Evolutionary conservation across 2,888 invertebrate species (phyloP), one percentile per base, ranked within the genome.

Genomic region (Diaperis boleti): DNA sequence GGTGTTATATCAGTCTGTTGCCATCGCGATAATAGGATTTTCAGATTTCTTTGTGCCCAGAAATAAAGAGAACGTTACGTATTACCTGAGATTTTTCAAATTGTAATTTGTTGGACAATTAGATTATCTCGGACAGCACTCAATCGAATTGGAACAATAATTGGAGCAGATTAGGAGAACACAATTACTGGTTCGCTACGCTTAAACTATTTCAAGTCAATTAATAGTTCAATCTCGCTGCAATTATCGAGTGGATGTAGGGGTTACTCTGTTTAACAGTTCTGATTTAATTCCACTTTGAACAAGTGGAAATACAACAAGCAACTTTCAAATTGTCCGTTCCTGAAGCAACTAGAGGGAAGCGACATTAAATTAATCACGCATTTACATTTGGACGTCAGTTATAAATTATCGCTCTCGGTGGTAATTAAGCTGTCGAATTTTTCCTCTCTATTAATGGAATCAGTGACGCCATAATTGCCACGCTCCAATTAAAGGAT

Each of bases 151-250:
- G 66, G 67, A 68, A 72, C 69, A 68, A 71, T 71, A 74, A 74
- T 73, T 70, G 72, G 64, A 59, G 62, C 57, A 59, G 66, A 69
- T 69, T 64, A 64, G 64, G 64, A 64, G 62, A 68, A 68, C 68
- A 65, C 64, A 63, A 68, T 66, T 63, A 63, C 64, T 26, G 63
- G 60, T 64, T 64, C 64, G 54, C 49, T 59, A 49, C 59, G 59
- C 66, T 67, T 64, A 39, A 68, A 68, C 69, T 69, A 69, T 71
- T 70, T 50, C 68, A 55, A 67, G 66, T 70, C 70, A 70, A 72
- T 72, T 72, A 72, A 71, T 70, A 70, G 71, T 72, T 70, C 72
- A 72, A 72, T 72, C 68, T 69, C 69, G 41, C 62, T 67, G 69
- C 70, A 72, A 71, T 72, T 72, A 71, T 68, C 57, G 55, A 59